Conservation (phyloP, 2,113 vertebrate genomes). For the Labeo catla region DNA sequence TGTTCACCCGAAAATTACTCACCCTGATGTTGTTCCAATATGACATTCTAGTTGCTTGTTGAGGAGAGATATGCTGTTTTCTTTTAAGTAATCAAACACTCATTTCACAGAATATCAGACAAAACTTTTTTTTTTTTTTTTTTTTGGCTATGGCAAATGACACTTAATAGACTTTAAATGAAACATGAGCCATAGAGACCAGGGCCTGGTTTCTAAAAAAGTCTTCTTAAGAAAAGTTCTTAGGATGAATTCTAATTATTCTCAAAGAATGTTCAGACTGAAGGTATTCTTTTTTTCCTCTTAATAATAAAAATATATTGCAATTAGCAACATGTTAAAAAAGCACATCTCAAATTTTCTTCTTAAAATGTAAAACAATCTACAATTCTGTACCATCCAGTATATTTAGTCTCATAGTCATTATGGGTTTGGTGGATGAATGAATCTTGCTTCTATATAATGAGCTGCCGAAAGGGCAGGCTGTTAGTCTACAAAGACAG, state of each 20-base stretch:
- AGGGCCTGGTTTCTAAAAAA: neutral
- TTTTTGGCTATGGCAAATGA: neutral
- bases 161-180: neutral
- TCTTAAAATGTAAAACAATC: neutral
- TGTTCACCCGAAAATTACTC: neutral
- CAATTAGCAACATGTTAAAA: neutral
- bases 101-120: neutral
- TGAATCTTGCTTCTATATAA: conserved; percentile 31
- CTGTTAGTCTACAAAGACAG: conserved; percentile 18
- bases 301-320: neutral
- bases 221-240: neutral
- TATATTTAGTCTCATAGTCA: conserved; percentile 8
- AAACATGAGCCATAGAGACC: neutral
- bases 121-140: neutral
- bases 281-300: neutral
- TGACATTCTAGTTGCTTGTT: neutral
- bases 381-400: neutral
- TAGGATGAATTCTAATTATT: neutral
- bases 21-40: neutral
- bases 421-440: conserved; percentile 19
- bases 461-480: conserved; percentile 45
- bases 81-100: neutral
- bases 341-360: neutral
- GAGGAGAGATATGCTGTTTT: neutral
- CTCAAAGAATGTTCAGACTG: neutral